Evolutionary conservation across 2,888 invertebrate species (phyloP), one percentile per base, ranked within the genome.

Genomic region (Drosophila dives): DNA sequence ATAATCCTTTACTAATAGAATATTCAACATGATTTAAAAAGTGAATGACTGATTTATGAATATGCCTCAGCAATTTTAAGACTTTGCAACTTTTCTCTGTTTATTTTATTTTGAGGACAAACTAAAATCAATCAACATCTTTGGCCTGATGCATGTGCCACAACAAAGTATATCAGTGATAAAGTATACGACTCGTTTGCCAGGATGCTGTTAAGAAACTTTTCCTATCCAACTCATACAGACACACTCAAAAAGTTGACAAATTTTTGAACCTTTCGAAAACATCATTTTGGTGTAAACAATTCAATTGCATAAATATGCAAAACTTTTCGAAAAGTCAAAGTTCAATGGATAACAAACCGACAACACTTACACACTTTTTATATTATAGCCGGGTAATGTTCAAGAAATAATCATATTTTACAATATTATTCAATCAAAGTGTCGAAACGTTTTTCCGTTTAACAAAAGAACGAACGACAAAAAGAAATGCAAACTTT

Each of bases 261-360:
- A 73, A 79, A 62, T 73, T 64, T 49, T 64, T 49, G 76, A 83
- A 79, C 89, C 87, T 87, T 86, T 85, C 67, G 64, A 56, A 80
- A 71, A 50, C 67, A 62, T 69, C 70, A 70, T 74, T 75, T 80
- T 63, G 55, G 66, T 83, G 86, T 83, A 86, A 87, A 90, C 88
- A 86, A 85, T 88, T 87, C 90, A 88, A 90, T 90, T 86, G 80
- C 75, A 77, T 73, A 79, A 88, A 86, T 77, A 85, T 87, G 82
- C 71, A 68, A 84, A 87, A 75, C 56, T 81, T 80, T 81, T 36
- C n/a, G 2, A n/a, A 32, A 65, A 58, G 3, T 26, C 26, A 58
- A 51, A 72, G 71, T 33, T 45, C n/a, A 62, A 12, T 34, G 49
- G 36, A 50, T 23, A 64, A 38, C n/a, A 49, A 45, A 54, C 32